phyloP scores from a whole-genome alignment of 2,888 invertebrate species.

The Halictus ligatus region DNA sequence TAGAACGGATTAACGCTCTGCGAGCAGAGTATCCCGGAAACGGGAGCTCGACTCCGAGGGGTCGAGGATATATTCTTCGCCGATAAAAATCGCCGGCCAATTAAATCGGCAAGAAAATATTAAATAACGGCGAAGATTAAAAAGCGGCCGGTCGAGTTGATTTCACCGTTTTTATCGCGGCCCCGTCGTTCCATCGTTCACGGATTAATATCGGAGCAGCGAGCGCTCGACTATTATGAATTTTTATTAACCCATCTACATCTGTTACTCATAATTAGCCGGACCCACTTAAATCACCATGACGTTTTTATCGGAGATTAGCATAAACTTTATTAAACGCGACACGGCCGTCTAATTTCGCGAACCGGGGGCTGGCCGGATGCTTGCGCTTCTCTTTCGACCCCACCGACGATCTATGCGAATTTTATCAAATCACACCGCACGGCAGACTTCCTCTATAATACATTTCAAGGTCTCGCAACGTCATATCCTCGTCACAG shows the following conservation, averaged over 20 bases:
- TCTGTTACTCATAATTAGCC: slow-evolving; percentile 61
- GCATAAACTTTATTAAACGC: slow-evolving; percentile 51
- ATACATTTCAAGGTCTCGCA: no score
- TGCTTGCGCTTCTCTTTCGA: neutral
- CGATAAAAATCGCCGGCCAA: slow-evolving; percentile 3
- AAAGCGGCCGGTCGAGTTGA: slow-evolving; percentile 44
- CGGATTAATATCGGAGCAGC: slow-evolving; percentile 53
- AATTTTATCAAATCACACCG: neutral
- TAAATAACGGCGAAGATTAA: slow-evolving; percentile 49
- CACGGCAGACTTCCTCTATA: no score
- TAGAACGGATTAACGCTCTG: slow-evolving; percentile 5
- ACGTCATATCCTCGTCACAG: neutral
- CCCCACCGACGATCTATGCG: neutral
- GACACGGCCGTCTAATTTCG: slow-evolving; percentile 19
- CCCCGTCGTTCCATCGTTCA: slow-evolving; percentile 51
- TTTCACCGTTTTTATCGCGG: slow-evolving; percentile 50
- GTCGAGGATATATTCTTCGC: neutral
- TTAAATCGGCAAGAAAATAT: slow-evolving; percentile 52
- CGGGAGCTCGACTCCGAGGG: neutral
- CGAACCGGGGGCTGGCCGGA: neutral
- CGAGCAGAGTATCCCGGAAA: neutral
- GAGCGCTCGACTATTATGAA: slow-evolving; percentile 53
- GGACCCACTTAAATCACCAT: slow-evolving; percentile 47
- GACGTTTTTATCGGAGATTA: slow-evolving; percentile 55
- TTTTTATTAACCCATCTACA: slow-evolving; percentile 63